phyloP scores from a whole-genome alignment of 2,797 vertebrate genomes.

The Onychomys torridus region DNA sequence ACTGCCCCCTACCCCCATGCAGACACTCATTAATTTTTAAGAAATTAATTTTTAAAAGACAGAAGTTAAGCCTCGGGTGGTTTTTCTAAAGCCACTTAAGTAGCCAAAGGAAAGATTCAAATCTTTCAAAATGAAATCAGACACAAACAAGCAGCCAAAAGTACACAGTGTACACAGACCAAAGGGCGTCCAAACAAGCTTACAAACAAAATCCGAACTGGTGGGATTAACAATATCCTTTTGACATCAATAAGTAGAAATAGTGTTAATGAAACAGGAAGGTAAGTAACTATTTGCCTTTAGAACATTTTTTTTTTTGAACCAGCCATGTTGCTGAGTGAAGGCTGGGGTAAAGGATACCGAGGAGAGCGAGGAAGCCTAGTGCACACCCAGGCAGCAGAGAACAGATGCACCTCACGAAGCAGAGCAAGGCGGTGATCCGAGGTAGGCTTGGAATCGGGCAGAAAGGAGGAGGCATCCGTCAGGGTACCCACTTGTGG shows the following conservation, averaged over 20 bases:
- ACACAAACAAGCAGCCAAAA: not conserved
- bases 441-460: not conserved
- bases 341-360: not conserved
- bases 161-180: too few species aligned
- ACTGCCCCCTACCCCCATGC: not conserved
- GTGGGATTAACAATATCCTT: not conserved
- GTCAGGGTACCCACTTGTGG: not conserved
- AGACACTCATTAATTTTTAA: not conserved
- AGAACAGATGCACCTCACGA: not conserved
- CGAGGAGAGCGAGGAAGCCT: fast-evolving
- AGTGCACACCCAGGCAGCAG: not conserved
- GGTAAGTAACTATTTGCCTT: not conserved
- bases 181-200: not conserved
- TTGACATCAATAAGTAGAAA: not conserved
- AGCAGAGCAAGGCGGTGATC: too few species aligned
- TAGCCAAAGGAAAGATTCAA: not conserved
- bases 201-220: not conserved
- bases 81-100: not conserved
- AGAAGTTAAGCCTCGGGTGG: not conserved
- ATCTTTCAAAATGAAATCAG: not conserved
- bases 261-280: not conserved
- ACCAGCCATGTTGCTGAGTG: not conserved
- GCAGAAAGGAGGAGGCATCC: fast-evolving
- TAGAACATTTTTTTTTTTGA: not conserved
- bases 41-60: not conserved